phyloP scores from a whole-genome alignment of 2,888 invertebrate species.

The Ennomos erosarius region DNA sequence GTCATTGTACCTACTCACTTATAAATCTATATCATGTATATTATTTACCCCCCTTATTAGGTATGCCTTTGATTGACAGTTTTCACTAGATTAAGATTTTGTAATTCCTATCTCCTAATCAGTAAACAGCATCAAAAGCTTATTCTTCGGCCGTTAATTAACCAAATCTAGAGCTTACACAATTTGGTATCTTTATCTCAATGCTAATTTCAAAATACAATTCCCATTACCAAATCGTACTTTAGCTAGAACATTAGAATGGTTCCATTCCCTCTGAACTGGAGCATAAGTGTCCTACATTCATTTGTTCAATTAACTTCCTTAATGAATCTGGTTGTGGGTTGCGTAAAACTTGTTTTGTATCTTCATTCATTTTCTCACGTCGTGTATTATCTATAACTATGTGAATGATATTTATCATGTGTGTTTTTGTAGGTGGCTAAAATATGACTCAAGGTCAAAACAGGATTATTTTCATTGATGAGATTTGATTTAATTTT shows the following conservation, averaged over 20 bases:
- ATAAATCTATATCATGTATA: neutral
- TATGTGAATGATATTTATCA: too few relatives aligned
- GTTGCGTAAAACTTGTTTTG: constrained; percentile 30
- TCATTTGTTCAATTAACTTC: constrained; percentile 53
- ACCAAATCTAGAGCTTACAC: constrained; percentile 5
- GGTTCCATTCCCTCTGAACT: constrained; percentile 52
- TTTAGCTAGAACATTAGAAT: constrained; percentile 47
- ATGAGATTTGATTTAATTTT: too few relatives aligned
- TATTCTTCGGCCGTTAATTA: constrained; percentile 3
- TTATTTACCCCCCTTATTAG: neutral
- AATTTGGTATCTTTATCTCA: constrained; percentile 29
- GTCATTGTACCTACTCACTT: neutral
- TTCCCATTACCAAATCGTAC: constrained; percentile 53
- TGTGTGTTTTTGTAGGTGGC: too few relatives aligned
- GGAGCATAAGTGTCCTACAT: constrained; percentile 46
- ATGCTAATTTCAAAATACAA: constrained; percentile 43
- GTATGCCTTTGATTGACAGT: neutral
- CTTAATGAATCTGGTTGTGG: constrained; percentile 46
- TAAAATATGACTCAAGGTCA: too few relatives aligned
- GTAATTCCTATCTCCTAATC: neutral
- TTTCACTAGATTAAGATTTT: neutral
- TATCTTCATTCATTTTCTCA: constrained; percentile 31
- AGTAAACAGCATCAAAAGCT: neutral
- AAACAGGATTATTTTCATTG: too few relatives aligned
- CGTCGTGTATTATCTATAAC: constrained; percentile 19